Evolutionary conservation across 1,140 invertebrate genomes (phyloP), one percentile per base, ranked within the genome.

Genomic region (Aphaenogaster floridana): DNA sequence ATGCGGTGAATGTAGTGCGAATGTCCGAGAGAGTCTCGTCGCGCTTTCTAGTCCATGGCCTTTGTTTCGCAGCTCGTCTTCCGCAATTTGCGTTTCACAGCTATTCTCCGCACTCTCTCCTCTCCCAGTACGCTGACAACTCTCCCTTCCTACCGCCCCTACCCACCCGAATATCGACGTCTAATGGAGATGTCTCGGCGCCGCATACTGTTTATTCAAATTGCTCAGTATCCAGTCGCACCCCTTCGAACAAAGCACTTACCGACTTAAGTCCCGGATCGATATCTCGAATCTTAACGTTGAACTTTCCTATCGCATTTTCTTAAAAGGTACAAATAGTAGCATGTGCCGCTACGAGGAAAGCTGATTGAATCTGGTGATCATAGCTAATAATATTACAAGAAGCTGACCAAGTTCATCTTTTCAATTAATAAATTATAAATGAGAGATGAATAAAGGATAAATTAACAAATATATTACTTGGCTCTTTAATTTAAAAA

Each of bases 161-260:
- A 69, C 74, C 88, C 68, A 79, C 88, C 89, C 89, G 88, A 92
- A 91, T 92, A 93, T 92, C 92, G 91, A 91, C 92, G 88, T 86
- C 89, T 93, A 93, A 93, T 92, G 90, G 89, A 90, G 86, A 78
- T 88, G 89, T 86, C 90, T 89, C 89, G 88, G 86, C 86, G 90
- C 72, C 66, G 85, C 68, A 77, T 86, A 78, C 89, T 93, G 90
- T 92, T 92, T 93, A 93, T 93, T 93, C 91, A 93, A 93, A 93
- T 93, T 90, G 90, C 86, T 48, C 39, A 87, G 79, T 86, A 80
- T 79, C 86, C 45, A 84, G 42, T 84, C 80, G 42, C 69, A 39
- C 13, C 13, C 34, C 8, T 36, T 50, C 54, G 54, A 83, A 74
- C 17, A 13, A n/a, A 63, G 9, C 69, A 74, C 80, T 84, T 61